Base-by-base conservation (phyloP, 2,797 vertebrate genomes). In the Taeniopygia guttata region DNA sequence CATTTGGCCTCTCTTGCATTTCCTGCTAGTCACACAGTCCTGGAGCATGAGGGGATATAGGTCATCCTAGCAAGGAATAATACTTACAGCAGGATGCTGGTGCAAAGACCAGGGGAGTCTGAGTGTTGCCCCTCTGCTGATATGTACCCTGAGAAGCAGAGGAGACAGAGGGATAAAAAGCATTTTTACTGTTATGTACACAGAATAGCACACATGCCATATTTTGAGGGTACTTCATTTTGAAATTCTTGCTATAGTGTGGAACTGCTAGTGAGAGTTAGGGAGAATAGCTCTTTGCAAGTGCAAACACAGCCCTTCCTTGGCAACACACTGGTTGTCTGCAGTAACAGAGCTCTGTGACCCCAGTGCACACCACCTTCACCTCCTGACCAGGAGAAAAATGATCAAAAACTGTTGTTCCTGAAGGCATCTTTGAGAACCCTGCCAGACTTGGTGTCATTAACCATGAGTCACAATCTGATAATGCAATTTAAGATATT, bases 401-500 rank as follows among this genome's bases (percentile, higher is more conserved):
- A 43, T 20, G 20, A 75, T 48, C 55, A 68, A 80, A 90, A 67
- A 18, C 4, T 64, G 43, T 75, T 90, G 43, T 42, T 96, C 55
- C 52, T 93, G 55, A 88, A 93, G 84, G 56, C 51, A 43, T 74
- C 63, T 12, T 70, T 82, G 52, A 82, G 63, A 90, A 63, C 10
- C 26, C 27, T 76, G 70, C 70, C 81, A 87, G 74, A 60, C 49
- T 60, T 29, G 10, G 38, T 93, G 60, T 95, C 92, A 90, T 67
- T 82, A 80, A 48, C 59, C 29, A 14, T 89, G 83, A 94, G 70
- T 95, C 92, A 94, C 92, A 80, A 87, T 54, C 52, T 89, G 90
- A 93, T 92, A 93, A 90, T 23, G 32, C 62, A 93, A 49, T 87
- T 82, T 91, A 88, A 91, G 70, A 45, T 87, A 89, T 32, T 87